A percentile compares a stretch with the other conserved stretches of the same genome.
Evolutionary conservation across 1,140 invertebrate species (phyloP).

Genomic region (Melipona quadrifasciata): DNA sequence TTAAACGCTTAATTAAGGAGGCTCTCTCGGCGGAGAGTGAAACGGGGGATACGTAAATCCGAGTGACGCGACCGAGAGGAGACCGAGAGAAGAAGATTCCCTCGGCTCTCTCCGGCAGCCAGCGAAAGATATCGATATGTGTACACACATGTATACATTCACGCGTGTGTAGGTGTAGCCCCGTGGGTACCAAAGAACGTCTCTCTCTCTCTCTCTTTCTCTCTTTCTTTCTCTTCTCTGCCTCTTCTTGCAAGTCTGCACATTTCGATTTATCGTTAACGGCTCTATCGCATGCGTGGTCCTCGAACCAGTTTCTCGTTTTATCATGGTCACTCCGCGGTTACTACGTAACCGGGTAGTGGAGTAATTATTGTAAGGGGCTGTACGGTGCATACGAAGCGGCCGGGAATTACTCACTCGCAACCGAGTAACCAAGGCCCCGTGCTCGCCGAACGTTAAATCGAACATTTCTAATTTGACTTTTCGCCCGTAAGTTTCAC

Average conservation of each 20-base stretch:
- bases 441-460: neutral
- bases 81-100: conserved; percentile 13
- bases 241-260: conserved; percentile 37
- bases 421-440: conserved; percentile 6
- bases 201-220: too few relatives aligned
- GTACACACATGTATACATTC: neutral
- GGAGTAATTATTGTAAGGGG: conserved; percentile 75
- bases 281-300: conserved; percentile 71
- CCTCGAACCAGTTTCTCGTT: conserved; percentile 66
- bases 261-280: conserved; percentile 77
- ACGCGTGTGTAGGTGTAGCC: conserved; percentile 16
- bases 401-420: conserved; percentile 23
- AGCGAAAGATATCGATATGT: conserved; percentile 47
- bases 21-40: conserved; percentile 46
- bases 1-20: conserved; percentile 79
- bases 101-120: neutral
- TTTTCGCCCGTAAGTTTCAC: neutral
- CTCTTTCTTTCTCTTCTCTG: too few relatives aligned
- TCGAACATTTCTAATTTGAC: conserved; percentile 3
- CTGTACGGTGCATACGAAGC: conserved; percentile 21
- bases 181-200: conserved; percentile 15
- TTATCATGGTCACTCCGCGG: conserved; percentile 61
- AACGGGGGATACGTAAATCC: conserved; percentile 68
- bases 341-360: conserved; percentile 70
- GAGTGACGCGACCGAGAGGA: conserved; percentile 53